phyloP scores from a whole-genome alignment of 2,888 invertebrate species.

The Folsomia candida region DNA sequence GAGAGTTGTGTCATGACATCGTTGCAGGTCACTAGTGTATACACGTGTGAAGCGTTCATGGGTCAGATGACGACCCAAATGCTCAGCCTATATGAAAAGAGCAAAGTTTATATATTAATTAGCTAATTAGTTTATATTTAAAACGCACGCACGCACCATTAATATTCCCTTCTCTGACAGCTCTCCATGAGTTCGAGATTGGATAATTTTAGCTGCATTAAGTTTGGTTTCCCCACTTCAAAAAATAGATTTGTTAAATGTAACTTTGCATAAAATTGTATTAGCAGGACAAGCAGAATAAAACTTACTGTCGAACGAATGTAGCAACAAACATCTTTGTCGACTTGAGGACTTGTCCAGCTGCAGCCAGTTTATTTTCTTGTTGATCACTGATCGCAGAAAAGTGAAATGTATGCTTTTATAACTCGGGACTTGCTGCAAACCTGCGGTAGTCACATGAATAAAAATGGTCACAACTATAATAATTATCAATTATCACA shows the following conservation, averaged over 20 bases:
- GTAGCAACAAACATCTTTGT: constrained; percentile 34
- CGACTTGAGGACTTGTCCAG: constrained; percentile 10
- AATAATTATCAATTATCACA: too few species aligned
- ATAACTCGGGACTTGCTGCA: too few species aligned
- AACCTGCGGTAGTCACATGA: too few species aligned
- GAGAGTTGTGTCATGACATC: constrained; percentile 43
- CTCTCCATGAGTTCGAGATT: constrained; percentile 39
- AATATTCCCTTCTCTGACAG: constrained; percentile 33
- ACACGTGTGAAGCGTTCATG: constrained; percentile 38
- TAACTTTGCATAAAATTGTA: neutral
- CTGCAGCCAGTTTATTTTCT: constrained; percentile 25
- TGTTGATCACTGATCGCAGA: neutral
- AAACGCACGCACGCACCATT: constrained; percentile 23
- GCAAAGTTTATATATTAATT: neutral
- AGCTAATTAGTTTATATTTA: neutral
- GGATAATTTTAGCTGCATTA: constrained; percentile 39
- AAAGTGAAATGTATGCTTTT: neutral
- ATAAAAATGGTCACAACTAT: too few species aligned
- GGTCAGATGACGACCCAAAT: constrained; percentile 29
- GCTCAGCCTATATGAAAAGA: constrained; percentile 26
- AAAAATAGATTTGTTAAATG: neutral
- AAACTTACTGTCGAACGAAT: constrained; percentile 37
- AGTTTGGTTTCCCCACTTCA: constrained; percentile 41
- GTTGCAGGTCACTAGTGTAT: constrained; percentile 38
- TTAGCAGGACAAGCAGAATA: neutral